Percentiles rank a stretch among this genome's conserved stretches.
Conservation (phyloP, 2,888 invertebrate genomes). For the Empis stercorea region DNA sequence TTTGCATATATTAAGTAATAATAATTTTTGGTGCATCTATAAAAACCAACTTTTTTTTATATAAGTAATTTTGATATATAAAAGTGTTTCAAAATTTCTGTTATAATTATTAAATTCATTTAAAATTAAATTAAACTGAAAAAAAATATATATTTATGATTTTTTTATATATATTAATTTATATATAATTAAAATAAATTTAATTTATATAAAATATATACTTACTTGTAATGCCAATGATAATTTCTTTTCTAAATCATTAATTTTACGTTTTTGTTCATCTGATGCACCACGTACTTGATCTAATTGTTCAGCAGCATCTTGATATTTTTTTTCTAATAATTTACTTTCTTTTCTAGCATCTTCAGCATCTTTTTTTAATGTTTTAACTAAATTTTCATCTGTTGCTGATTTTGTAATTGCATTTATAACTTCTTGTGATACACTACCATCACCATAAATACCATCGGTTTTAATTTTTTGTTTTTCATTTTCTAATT, state of each 20-base stretch:
- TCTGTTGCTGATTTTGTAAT: slow-evolving; percentile 39
- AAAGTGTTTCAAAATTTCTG: too few relatives aligned
- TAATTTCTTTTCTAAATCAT: slow-evolving; percentile 62
- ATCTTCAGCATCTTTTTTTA: slow-evolving; percentile 61
- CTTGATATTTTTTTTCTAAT: slow-evolving; percentile 65
- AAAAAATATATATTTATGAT: neutral
- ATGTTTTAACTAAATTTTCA: slow-evolving; percentile 50
- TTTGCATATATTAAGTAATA: too few relatives aligned
- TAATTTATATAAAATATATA: too few relatives aligned
- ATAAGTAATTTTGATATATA: too few relatives aligned
- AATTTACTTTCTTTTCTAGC: slow-evolving; percentile 67
- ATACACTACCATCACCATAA: neutral
- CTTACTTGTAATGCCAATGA: slow-evolving; percentile 50
- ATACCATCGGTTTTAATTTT: slow-evolving; percentile 25
- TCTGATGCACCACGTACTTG: slow-evolving; percentile 62
- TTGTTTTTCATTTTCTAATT: slow-evolving; percentile 56
- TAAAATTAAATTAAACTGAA: neutral
- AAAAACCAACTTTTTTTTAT: too few relatives aligned
- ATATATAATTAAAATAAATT: too few relatives aligned
- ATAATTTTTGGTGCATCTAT: too few relatives aligned
- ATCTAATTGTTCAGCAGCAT: slow-evolving; percentile 64
- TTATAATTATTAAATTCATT: too few relatives aligned
- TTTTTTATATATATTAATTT: neutral
- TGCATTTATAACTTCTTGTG: slow-evolving; percentile 11
- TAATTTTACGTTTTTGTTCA: slow-evolving; percentile 64